Conservation (phyloP, 2,888 invertebrate species). For the Drosophila merina region DNA sequence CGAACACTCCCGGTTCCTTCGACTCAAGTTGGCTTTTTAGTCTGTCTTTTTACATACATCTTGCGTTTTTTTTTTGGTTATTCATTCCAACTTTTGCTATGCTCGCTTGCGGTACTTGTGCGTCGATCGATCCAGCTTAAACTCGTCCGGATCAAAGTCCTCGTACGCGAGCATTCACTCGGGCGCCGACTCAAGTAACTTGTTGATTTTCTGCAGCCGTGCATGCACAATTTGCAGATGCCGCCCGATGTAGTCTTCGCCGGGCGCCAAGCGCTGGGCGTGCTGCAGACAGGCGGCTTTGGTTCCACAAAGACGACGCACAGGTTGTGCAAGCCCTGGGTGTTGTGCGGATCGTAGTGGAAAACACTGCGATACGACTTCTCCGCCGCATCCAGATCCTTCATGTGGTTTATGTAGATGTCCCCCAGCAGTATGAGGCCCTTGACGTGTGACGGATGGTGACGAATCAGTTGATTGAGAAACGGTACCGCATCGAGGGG, state of each 20-base stretch:
- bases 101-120: conserved; percentile 55
- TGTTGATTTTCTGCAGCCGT: conserved; percentile 79
- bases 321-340: conserved; percentile 97
- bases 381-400: conserved; percentile 97
- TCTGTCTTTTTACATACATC: conserved; percentile 31
- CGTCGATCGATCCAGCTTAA: conserved; percentile 52
- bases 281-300: conserved; percentile 93
- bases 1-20: conserved; percentile 5
- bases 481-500: conserved; percentile 96
- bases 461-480: conserved; percentile 94
- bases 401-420: conserved; percentile 97
- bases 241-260: conserved; percentile 94
- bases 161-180: conserved; percentile 82
- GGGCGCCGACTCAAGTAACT: conserved; percentile 79
- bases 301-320: conserved; percentile 98
- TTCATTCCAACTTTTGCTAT: conserved; percentile 47
- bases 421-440: conserved; percentile 96
- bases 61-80: neutral
- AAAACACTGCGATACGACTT: conserved; percentile 96
- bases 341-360: conserved; percentile 93
- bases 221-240: conserved; percentile 93
- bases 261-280: conserved; percentile 92
- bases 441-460: conserved; percentile 97
- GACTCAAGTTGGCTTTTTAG: neutral
- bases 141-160: conserved; percentile 83